Evolutionary conservation across 1,140 invertebrate genomes (phyloP), one percentile per base, ranked within the genome.

Genomic region (Ceratitis capitata): DNA sequence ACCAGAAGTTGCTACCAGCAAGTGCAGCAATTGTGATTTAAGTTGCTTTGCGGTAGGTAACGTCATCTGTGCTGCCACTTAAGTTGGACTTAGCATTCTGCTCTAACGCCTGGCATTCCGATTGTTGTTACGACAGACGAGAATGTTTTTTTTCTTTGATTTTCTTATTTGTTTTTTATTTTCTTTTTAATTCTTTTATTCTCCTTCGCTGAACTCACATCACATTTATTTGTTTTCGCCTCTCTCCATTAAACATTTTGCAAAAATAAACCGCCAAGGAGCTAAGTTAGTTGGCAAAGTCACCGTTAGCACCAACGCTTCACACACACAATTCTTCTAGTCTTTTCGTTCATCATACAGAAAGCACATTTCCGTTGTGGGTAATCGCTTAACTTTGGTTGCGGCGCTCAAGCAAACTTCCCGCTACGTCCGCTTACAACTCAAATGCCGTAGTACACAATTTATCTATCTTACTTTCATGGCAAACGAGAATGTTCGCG

Each of bases 311-410:
- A 26, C 69, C 14, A 6, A 5, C 26, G 23, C 10, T 26, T 61
- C 56, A 16, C 19, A 19, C 39, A 42, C 19, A 78, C 19, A 78
- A 35, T 61, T 78, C 26, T 74, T 23, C 10, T 69, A 16, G 19
- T 16, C 29, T 64, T 32, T 0, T 3, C 26, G 23, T 64, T 19
- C n/a, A 69, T 16, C 39, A 35, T 32, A 39, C 35, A 69, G 35
- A 39, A 23, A 69, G 19, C 69, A 26, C 39, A 78, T 35, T 45
- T 78, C 69, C 69, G 69, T 78, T 78, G 69, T 78, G 69, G 69
- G 10, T 78, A 78, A 78, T 78, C 69, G 69, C 39, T 78, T 78
- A 78, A 78, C 69, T 78, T 78, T 78, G 69, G 39, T 12, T 45
- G 35, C n/a, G 39, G 69, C 39, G 69, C 69, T 78, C 69, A 47